Evolutionary conservation across 2,113 vertebrate species (phyloP).

Genomic region (Microtus pennsylvanicus): DNA sequence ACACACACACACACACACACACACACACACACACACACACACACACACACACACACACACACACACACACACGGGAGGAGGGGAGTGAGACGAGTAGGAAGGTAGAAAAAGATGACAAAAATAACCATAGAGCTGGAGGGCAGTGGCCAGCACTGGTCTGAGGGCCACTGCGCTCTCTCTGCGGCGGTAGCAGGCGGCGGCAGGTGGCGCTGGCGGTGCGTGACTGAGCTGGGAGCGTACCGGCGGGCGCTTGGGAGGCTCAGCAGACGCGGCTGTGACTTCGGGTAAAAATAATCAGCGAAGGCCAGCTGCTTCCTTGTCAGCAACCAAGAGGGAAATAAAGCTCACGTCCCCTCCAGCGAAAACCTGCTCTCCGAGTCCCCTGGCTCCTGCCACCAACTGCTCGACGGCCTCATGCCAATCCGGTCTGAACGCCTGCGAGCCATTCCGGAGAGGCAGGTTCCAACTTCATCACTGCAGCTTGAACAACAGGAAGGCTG

Average conservation of each 20-base stretch:
- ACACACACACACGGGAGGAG: neutral
- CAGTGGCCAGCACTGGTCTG: neutral
- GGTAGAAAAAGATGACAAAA: neutral
- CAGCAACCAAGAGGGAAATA: constrained; percentile 92
- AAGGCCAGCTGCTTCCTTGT: constrained; percentile 90
- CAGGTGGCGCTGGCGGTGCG: constrained; percentile 85
- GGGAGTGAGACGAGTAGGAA: neutral
- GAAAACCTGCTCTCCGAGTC: constrained; percentile 89
- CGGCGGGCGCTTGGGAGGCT: constrained; percentile 72
- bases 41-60: neutral
- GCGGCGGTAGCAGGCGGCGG: constrained; percentile 36
- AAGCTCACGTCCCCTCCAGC: constrained; percentile 91
- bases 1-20: neutral
- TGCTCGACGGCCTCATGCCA: constrained; percentile 89
- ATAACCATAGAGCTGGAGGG: too few species aligned
- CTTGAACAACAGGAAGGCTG: neutral
- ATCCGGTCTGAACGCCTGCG: constrained; percentile 85
- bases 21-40: neutral
- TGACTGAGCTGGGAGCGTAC: constrained; percentile 8
- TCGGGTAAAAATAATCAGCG: constrained; percentile 90
- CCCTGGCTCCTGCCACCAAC: constrained; percentile 89
- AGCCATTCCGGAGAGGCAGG: constrained; percentile 85
- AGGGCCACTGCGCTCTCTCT: neutral
- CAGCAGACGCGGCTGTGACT: constrained; percentile 79
- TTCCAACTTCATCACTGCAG: constrained; percentile 88